Evolutionary conservation across 2,797 vertebrate species (phyloP), one percentile per base, ranked within the genome.

Genomic region (Epinephelus malabaricus): DNA sequence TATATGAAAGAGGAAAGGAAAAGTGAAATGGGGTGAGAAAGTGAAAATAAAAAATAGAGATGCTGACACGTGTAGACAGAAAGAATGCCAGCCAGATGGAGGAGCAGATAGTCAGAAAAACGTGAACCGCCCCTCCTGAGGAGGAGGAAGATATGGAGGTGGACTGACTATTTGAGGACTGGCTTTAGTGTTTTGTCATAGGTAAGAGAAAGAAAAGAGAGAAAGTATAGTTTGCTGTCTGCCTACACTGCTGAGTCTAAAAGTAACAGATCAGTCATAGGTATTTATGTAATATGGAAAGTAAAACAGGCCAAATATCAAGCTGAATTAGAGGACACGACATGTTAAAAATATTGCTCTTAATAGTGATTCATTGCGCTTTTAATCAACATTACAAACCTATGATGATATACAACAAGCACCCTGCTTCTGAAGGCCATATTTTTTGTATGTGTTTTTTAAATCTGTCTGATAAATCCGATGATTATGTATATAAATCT

Each of bases 161-260:
- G 85, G 78, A 77, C 54, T 51, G 73, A 60, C 89, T 83, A 86
- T 89, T 80, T 77, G 72, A 82, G 78, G 30, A 66, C 38, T 60
- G 53, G 63, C 65, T 89, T 76, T 61, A 63, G 64, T 66, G 75
- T 79, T 77, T 77, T 53, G 59, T 79, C 71, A 85, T 80, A 67
- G 71, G 43, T 21, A 77, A 83, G 56, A 82, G 19, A 46, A 54
- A 71, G 23, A 72, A 63, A 73, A 60, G 70, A 81, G 60, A 76
- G 59, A 34, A 49, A 4, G 69, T 54, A 54, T 73, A 0, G 45
- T 68, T 74, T 82, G 54, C 73, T 81, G 30, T 9, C 84, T 81
- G 84, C 90, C 87, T 77, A 89, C 89, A 86, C 68, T 70, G 50
- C 61, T 47, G 59, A 85, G 54, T 69, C 78, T 86, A 85, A 86